Base-by-base conservation (phyloP, 2,113 vertebrate genomes). In the human region DNA sequence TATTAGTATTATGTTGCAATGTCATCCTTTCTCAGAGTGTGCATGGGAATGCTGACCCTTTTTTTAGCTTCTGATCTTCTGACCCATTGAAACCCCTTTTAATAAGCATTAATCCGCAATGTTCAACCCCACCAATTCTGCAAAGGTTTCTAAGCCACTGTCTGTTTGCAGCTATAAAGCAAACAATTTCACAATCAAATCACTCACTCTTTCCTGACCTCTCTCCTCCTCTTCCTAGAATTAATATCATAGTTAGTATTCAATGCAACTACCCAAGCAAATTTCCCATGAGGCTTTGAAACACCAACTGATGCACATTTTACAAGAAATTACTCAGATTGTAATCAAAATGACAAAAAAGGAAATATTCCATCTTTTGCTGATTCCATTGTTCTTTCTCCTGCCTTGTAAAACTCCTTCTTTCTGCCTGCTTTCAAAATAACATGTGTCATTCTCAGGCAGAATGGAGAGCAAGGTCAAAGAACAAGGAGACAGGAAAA, bases 251-350 rank as follows among this genome's bases (percentile, higher is more conserved):
- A 79, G 35, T 82, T 84, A 95, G 11, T 55, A 64, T 84, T 55
- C 12, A 72, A 18, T 23, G 64, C 6, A 92, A 86, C 25, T 57
- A 94, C 16, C 23, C 89, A 92, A 50, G 10, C 13, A 84, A 84
- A 96, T 17, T 1, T 59, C 68, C 25, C 55, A 1, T 38, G 9
- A 70, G 64, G 10, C n/a, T 87, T 75, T 93, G 57, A 89, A 78
- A 93, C 3, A 64, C 7, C 32, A 89, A 40, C 7, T 45, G 91
- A 50, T 57, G 1, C 5, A 55, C 82, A 2, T 94, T 95, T 84
- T 81, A 88, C 4, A 94, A 86, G 10, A 90, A 81, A 82, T 52
- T 89, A 83, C 16, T 87, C 50, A 95, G 66, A 93, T 81, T 79
- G 3, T 10, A 90, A 92, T 82, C 11, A 57, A 72, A 73, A 75